Percentiles rank a stretch among this genome's conserved stretches.
Evolutionary conservation across 2,888 invertebrate genomes (phyloP).

Genomic region (Drosophila putrida): DNA sequence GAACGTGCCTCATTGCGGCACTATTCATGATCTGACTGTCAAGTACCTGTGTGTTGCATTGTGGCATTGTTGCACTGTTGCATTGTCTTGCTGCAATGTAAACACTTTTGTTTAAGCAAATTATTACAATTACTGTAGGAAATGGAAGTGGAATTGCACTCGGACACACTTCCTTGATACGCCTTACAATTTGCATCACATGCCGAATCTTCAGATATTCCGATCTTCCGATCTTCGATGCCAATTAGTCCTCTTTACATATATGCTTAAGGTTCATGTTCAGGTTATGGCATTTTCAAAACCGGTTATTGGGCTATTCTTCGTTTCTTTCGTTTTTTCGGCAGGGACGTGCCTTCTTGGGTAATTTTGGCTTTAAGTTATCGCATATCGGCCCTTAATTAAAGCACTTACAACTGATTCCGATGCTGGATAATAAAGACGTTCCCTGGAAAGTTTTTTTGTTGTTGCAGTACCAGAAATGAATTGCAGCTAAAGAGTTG

Average conservation of each 20-base stretch:
- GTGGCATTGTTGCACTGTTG: conserved; percentile 42
- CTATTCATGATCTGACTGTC: conserved; percentile 43
- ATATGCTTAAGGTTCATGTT: conserved; percentile 1
- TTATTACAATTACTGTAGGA: conserved; percentile 55
- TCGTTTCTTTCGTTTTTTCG: neutral
- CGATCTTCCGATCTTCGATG: conserved; percentile 29
- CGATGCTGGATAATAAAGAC: conserved; percentile 49
- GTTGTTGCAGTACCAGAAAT: conserved; percentile 21
- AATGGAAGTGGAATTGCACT: conserved; percentile 32
- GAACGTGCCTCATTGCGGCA: conserved; percentile 63
- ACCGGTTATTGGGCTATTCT: conserved; percentile 42
- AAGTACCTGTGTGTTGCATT: conserved; percentile 14
- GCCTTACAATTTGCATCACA: conserved; percentile 47
- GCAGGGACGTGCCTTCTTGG: conserved; percentile 62
- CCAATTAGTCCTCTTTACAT: conserved; percentile 59
- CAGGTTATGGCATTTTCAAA: conserved; percentile 9
- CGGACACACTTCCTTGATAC: conserved; percentile 59
- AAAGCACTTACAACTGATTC: conserved; percentile 72
- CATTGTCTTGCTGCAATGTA: conserved; percentile 56
- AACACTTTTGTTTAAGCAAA: conserved; percentile 65
- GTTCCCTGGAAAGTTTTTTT: conserved; percentile 48
- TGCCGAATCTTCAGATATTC: conserved; percentile 5
- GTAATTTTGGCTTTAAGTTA: conserved; percentile 61
- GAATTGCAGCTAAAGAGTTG: conserved; percentile 22
- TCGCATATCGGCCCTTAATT: conserved; percentile 72